Evolutionary conservation across 2,797 vertebrate genomes (phyloP), one percentile per base, ranked within the genome.

Genomic region (Ctenosaura bakeri): DNA sequence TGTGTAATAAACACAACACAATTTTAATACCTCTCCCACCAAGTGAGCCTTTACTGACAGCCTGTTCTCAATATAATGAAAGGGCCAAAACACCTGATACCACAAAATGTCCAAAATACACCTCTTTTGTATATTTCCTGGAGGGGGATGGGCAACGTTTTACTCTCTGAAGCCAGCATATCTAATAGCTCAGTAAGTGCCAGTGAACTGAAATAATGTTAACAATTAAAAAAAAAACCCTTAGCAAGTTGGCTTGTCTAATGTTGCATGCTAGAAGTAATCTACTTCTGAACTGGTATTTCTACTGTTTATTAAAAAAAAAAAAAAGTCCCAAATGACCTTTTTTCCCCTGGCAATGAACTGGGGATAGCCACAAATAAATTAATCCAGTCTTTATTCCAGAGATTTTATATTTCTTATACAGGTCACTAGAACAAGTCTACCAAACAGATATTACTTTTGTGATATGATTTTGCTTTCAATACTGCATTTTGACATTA

Each of bases 351-450:
- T 87, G 54, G 74, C 88, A 94, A 91, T 86, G 88, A 93, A 95
- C 94, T 92, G 97, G 96, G 96, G 95, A 92, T 96, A 96, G 95
- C 87, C 94, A 96, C 95, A 96, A 96, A 97, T 96, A 95, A 97
- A 97, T 97, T 96, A 96, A 97, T 96, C 95, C 95, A 96, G 96
- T 96, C 96, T 98, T 98, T 98, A 98, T 98, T 98, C 97, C 97
- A 97, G 95, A 96, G 92, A 93, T 92, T 96, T 95, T 96, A 92
- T 97, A 97, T 94, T 97, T 96, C 95, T 96, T 95, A 94, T 94
- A 97, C 97, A 97, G 96, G 95, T 96, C 94, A 94, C 95, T 95
- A 97, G 96, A 97, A 97, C 97, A 95, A 96, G 93, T 96, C 90
- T 97, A 96, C 94, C 95, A 97, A 97, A 96, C 96, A 97, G 96